Evolutionary conservation across 92 coral and sea anemone species (phyloP).

Genomic region (Parazoanthus atlanticus): DNA sequence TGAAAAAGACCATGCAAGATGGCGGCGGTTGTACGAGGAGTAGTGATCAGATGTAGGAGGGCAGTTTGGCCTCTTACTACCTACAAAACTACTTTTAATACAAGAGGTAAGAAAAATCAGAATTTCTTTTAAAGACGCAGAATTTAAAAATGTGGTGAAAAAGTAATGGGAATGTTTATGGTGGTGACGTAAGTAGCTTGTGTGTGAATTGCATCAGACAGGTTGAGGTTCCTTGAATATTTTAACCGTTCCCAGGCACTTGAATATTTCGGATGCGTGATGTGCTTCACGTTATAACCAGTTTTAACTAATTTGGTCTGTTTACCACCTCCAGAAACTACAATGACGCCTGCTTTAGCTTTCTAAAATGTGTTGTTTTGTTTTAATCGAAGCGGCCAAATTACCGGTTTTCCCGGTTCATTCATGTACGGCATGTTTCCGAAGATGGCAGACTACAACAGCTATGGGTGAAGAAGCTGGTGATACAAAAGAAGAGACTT

Average conservation of each 20-base stretch:
- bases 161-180: not conserved
- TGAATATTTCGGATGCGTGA: not conserved
- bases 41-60: slow-evolving; percentile 54
- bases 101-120: slow-evolving; percentile 7
- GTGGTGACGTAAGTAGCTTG: not conserved
- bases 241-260: slow-evolving; percentile 5
- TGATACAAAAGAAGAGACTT: slow-evolving; percentile 61
- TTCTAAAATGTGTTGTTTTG: not conserved
- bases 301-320: not conserved
- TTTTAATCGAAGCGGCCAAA: slow-evolving; percentile 19
- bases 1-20: slow-evolving; percentile 54
- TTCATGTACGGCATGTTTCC: slow-evolving; percentile 62
- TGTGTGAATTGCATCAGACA: not conserved
- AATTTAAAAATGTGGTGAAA: not conserved
- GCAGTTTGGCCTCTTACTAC: slow-evolving; percentile 53
- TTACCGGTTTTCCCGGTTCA: slow-evolving; percentile 39
- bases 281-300: not conserved
- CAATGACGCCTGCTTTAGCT: not conserved
- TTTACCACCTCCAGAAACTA: not conserved
- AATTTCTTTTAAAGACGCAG: not conserved
- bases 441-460: slow-evolving; percentile 76
- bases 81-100: slow-evolving; percentile 28
- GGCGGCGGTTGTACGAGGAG: slow-evolving; percentile 76
- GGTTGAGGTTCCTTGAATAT: not conserved
- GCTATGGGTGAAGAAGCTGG: slow-evolving; percentile 55